These are phyloP conservation scores for Ricordea florida DNA, from an alignment of 92 coral and sea anemone genomes.

Conservation along the genomic window DNA sequence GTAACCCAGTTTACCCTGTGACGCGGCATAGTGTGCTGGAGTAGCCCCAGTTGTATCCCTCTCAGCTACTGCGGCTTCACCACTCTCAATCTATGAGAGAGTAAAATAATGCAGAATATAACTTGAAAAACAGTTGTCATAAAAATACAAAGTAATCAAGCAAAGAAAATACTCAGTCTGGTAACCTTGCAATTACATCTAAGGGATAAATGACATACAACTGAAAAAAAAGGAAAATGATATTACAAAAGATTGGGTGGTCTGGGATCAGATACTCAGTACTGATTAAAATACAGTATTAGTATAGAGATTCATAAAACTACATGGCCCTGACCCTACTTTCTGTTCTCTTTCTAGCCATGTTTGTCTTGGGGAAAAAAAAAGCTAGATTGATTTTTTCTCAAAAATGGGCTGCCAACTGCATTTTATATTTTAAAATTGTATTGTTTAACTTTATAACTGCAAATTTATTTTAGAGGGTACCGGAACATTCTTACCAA, in stretches of 20 bases:
- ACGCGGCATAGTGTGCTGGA: constrained; percentile 89
- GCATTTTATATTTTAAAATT: not conserved
- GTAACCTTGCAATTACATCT: not conserved
- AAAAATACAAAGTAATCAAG: not conserved
- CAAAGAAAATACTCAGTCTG: not conserved
- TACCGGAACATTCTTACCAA: constrained; percentile 74
- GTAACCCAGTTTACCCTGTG: constrained; percentile 59
- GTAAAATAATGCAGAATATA: not conserved
- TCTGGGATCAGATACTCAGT: too few relatives aligned
- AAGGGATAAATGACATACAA: not conserved
- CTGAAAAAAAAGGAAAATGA: too few relatives aligned
- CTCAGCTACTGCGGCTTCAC: constrained; percentile 41
- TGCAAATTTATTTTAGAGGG: not conserved
- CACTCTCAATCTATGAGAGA: constrained; percentile 82
- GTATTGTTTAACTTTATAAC: not conserved
- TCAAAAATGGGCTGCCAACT: not conserved
- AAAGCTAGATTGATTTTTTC: too few relatives aligned
- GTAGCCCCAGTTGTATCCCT: constrained; percentile 70
- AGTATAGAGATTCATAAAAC: too few relatives aligned
- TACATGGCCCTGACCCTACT: too few relatives aligned
- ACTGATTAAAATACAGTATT: too few relatives aligned
- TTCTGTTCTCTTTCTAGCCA: too few relatives aligned
- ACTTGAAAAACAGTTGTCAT: not conserved
- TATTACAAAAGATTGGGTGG: too few relatives aligned
- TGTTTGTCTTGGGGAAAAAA: too few relatives aligned